Conservation (phyloP, 2,113 vertebrate species). For the Poeciliopsis prolifica region DNA sequence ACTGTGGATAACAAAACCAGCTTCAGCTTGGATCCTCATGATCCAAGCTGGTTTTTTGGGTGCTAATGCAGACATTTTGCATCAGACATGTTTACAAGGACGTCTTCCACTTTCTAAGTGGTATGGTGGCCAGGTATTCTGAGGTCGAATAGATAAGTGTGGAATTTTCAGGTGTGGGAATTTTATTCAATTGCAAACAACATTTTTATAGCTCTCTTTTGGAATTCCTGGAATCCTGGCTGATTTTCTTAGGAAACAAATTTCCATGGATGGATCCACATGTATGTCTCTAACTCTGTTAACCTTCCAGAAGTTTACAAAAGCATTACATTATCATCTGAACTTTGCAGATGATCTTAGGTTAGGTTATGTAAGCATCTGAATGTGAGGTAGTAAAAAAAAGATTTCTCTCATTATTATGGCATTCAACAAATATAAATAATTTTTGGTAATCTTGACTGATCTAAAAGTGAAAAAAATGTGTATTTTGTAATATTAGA, state of each 20-base stretch:
- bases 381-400: background rate
- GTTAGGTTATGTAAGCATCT: background rate
- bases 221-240: background rate
- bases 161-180: background rate
- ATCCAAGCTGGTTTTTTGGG: too few relatives aligned
- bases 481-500: background rate
- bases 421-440: background rate
- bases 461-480: too few relatives aligned
- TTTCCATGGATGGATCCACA: background rate
- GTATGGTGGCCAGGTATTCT: background rate
- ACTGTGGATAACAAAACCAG: too few relatives aligned
- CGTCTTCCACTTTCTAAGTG: too few relatives aligned
- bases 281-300: background rate
- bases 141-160: background rate
- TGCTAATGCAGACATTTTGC: too few relatives aligned
- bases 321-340: background rate
- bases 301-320: background rate
- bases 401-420: background rate
- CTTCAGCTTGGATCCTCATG: too few relatives aligned
- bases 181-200: background rate
- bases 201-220: background rate
- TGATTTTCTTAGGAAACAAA: background rate
- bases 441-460: background rate
- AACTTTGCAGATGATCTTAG: background rate
- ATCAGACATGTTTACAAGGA: too few relatives aligned